phyloP scores from a whole-genome alignment of 2,113 vertebrate species.

The Bothrops jararaca region DNA sequence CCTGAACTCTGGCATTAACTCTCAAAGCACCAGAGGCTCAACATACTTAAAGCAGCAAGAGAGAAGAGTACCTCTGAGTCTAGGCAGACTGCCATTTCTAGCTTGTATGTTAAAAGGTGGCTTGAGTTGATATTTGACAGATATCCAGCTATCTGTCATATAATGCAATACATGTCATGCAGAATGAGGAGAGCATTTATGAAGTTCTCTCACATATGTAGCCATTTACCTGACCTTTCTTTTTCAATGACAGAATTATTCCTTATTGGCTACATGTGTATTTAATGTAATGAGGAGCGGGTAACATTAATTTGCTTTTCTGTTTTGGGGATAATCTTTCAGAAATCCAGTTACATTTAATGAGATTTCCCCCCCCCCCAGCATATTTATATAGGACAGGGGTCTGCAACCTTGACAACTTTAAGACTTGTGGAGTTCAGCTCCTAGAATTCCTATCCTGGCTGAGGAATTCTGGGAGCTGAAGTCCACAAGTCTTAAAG shows the following conservation, averaged over 20 bases:
- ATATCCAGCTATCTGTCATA: not conserved
- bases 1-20: not conserved
- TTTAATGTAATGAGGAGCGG: not conserved
- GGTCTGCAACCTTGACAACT: not conserved
- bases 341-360: not conserved
- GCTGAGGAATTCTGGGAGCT: not conserved
- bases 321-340: not conserved
- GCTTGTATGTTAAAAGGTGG: not conserved
- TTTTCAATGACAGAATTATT: not conserved
- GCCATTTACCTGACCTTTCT: not conserved
- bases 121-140: not conserved
- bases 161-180: not conserved
- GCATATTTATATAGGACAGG: not conserved
- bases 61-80: not conserved
- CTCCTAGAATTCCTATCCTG: too few species aligned
- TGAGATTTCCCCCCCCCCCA: not conserved
- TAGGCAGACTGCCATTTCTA: not conserved
- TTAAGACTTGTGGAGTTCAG: too few species aligned
- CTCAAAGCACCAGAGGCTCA: not conserved
- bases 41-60: not conserved
- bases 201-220: not conserved
- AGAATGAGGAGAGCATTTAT: not conserved
- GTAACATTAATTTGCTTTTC: not conserved
- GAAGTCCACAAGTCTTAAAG: not conserved
- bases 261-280: not conserved